A percentile compares a stretch with the other conserved stretches of the same genome.
Conservation (phyloP, 2,113 vertebrate species). For the Aptenodytes forsteri region DNA sequence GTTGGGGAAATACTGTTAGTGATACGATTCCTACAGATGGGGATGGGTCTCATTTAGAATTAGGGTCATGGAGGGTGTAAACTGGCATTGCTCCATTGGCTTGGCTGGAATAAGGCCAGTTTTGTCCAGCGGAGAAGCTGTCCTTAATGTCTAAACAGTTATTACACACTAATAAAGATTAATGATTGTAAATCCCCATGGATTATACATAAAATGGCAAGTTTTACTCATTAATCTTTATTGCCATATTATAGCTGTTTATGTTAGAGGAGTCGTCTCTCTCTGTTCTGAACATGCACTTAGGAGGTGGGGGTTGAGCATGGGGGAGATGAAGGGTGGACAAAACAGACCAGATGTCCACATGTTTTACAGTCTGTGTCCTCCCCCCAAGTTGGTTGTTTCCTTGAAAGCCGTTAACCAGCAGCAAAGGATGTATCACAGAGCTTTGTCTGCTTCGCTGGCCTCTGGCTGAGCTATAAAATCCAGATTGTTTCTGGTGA, state of each 20-base stretch:
- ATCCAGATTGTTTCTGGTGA: constrained; percentile 51
- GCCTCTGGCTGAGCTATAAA: constrained; percentile 46
- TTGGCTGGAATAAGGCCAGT: constrained; percentile 30
- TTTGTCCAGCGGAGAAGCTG: constrained; percentile 59
- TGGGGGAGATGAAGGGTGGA: background rate
- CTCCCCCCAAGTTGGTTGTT: background rate
- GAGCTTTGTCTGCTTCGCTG: constrained; percentile 30
- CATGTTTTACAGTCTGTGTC: background rate
- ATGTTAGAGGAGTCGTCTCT: background rate
- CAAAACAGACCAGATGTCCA: background rate
- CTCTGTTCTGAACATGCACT: background rate
- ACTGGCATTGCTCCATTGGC: constrained; percentile 30
- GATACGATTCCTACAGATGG: background rate
- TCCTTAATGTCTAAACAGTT: constrained; percentile 51
- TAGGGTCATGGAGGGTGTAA: constrained; percentile 12
- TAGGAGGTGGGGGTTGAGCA: background rate
- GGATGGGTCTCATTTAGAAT: background rate
- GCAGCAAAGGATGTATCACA: constrained; percentile 44
- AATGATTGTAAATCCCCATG: constrained; percentile 37
- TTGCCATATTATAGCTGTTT: constrained; percentile 18
- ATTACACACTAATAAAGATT: constrained; percentile 52
- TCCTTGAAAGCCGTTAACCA: constrained; percentile 36
- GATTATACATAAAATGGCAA: constrained; percentile 39
- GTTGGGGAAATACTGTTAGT: constrained; percentile 55
- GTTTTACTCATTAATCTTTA: constrained; percentile 59